Evolutionary conservation across 2,888 invertebrate genomes (phyloP), one percentile per base, ranked within the genome.

Genomic region (Argyra leucocephala): DNA sequence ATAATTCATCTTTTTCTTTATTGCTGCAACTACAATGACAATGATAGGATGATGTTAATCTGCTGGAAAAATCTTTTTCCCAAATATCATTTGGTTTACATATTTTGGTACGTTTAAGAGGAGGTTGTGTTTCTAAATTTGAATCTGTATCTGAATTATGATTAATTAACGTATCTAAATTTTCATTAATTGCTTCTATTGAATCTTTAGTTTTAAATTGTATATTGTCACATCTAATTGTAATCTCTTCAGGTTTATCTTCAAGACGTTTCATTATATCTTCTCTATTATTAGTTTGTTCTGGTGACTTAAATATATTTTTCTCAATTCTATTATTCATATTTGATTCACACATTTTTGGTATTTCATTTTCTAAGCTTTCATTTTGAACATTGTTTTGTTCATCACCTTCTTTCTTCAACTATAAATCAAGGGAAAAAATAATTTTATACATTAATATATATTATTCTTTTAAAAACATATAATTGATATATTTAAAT

Each of bases 1-100:
- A 76, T 64, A 76, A 77, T 66, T 77, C 77, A 69, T 77, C 77
- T 63, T 65, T 59, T 21, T 22, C 65, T 31, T 10, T 66, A n/a
- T 22, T 22, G 64, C 18, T 48, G 1, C 2, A 12, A 48, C 18
- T 15, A n/a, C 48, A 48, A 15, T 48, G 48, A 48, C 18, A 48
- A 18, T 31, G 31, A 15, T 15, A 48, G 15, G 15, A 48, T 31
- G 31, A 31, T 18, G 48, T n/a, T n/a, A n/a, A n/a, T n/a, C n/a
- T n/a, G 18, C 5, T n/a, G 48, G 48, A 48, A 48, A 5, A 48
- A 48, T 48, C 6, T 3, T n/a, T n/a, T 12, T 48, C 48, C 48
- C 48, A n/a, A 12, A 48, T 15, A 48, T n/a, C n/a, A n/a, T 48
- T 48, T 48, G 48, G 48, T 48, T 5, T 48, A n/a, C 48, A 48